A percentile compares a stretch with the other conserved stretches of the same genome.
Conservation (phyloP, 2,797 vertebrate genomes). For the Anas bahamensis region DNA sequence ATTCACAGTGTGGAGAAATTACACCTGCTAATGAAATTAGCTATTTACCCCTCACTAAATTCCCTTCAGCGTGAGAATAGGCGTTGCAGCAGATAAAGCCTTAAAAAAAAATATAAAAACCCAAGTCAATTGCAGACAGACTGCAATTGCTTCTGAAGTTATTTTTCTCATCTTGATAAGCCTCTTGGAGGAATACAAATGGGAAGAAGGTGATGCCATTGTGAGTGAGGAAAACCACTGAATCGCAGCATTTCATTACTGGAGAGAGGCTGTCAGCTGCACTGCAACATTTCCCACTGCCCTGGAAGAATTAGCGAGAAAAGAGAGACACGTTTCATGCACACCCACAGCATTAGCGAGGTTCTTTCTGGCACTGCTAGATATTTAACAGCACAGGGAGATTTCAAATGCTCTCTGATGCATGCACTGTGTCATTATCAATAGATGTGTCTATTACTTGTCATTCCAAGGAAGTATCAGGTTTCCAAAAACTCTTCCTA, state of each 20-base stretch:
- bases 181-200: not conserved
- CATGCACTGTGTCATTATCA: not conserved
- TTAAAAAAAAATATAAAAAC: not conserved
- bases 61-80: not conserved
- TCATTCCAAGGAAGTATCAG: not conserved
- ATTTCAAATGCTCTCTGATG: not conserved
- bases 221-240: not conserved
- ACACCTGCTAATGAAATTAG: not conserved
- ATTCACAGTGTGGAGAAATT: not conserved
- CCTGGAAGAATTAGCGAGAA: not conserved
- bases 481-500: not conserved
- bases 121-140: not conserved
- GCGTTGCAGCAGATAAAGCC: not conserved
- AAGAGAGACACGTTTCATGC: not conserved
- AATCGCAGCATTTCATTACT: not conserved
- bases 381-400: not conserved
- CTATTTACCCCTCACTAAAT: not conserved
- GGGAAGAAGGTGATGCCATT: not conserved
- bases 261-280: not conserved
- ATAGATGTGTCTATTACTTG: not conserved
- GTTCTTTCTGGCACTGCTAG: not conserved
- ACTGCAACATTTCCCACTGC: not conserved
- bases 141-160: not conserved
- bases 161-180: slow-evolving; percentile 19
- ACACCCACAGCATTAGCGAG: not conserved